Conservation (phyloP, 2,797 vertebrate species). For the Anguilla obscura region DNA sequence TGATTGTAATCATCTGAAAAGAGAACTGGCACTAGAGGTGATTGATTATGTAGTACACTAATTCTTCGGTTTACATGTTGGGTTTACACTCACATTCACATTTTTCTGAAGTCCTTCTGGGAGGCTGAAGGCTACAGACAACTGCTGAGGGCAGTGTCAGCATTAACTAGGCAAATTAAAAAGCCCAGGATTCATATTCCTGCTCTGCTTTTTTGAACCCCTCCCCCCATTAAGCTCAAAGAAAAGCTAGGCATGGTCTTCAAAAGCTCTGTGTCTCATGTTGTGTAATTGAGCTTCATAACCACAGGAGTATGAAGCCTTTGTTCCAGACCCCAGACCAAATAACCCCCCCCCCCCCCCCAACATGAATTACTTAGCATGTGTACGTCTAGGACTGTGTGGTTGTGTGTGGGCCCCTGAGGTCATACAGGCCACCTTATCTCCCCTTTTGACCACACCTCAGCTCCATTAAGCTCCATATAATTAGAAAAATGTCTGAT, state of each 20-base stretch:
- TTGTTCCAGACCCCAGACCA: background rate
- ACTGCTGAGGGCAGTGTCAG: background rate
- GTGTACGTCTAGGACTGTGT: background rate
- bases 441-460: background rate
- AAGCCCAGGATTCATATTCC: background rate
- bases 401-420: background rate
- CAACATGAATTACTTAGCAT: background rate
- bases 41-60: background rate
- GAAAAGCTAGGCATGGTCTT: background rate
- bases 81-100: background rate
- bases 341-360: background rate
- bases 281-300: background rate
- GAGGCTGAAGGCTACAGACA: background rate
- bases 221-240: background rate
- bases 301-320: background rate
- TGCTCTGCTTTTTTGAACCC: background rate
- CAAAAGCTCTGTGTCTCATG: background rate
- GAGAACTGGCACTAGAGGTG: background rate
- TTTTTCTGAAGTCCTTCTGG: background rate
- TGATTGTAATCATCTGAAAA: background rate
- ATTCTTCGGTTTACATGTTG: background rate
- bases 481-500: background rate
- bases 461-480: background rate
- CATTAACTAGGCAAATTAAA: background rate
- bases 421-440: background rate